Base-by-base conservation (phyloP, 2,888 invertebrate genomes). In the Ectobius pallidus region DNA sequence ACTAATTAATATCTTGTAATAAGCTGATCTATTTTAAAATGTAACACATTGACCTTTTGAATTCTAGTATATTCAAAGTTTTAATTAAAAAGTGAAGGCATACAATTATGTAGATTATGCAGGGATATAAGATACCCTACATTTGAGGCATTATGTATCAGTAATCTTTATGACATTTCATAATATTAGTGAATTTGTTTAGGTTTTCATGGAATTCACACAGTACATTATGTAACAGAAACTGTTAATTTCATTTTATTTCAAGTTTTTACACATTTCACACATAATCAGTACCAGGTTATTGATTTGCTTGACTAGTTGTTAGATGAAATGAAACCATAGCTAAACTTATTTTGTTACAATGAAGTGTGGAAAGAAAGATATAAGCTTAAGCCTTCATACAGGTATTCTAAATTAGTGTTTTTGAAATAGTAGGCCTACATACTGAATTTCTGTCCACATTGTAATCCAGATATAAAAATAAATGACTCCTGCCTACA, bases 291-390 rank as follows among this genome's bases (percentile, higher is more conserved):
- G 14, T 39, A 32, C 32, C 18, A 42, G 30, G 6, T 39, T 22
- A 22, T 16, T 61, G 4, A 62, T 14, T 63, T 14, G 14, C 20
- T 34, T 63, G 63, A 63, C 63, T 63, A 63, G 63, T 18, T 63
- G 63, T 63, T 63, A 63, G 42, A 63, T 42, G 25, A 63, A 63
- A 22, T n/a, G n/a, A n/a, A n/a, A n/a, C 42, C 63, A 34, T 20
- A 39, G 11, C 4, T 11, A 42, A 34, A 34, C 63, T 22, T 39
- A 39, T 39, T 39, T 39, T 25, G 14, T 25, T 52, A 52, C 14
- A 14, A 52, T 25, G 52, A 4, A 52, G n/a, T n/a, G n/a, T n/a
- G n/a, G n/a, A n/a, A n/a, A n/a, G n/a, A n/a, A n/a, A n/a, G n/a
- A n/a, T n/a, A n/a, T n/a, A n/a, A n/a, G n/a, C n/a, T n/a, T n/a